Base-by-base conservation (phyloP, 2,888 invertebrate species). In the Allolobophora icterica region DNA sequence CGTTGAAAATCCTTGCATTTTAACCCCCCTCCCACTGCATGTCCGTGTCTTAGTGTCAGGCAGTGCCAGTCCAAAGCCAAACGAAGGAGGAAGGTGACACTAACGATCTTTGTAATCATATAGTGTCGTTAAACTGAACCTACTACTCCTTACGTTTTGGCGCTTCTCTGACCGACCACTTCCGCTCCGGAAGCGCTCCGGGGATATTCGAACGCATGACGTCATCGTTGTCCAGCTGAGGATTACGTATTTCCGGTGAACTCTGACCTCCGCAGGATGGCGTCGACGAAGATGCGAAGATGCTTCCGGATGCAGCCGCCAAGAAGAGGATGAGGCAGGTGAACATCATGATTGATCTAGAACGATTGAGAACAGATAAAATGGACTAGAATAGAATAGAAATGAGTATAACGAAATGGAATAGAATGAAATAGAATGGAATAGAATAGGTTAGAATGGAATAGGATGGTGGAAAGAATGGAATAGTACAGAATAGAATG, bases 301-400 rank as follows among this genome's bases (percentile, higher is more conserved):
- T n/a, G 71, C 71, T 71, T 71, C 71, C 71, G 71, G 71, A n/a
- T 71, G 71, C n/a, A 71, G 71, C 71, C 8, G 71, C n/a, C 71
- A 71, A 71, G 71, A 30, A 30, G n/a, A 71, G 11, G 71, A 71
- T 0, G 71, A 71, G 17, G n/a, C 15, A 17, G 17, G 8, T 5
- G 1, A 71, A 8, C 71, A n/a, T 30, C 71, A 17, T 17, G 30
- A 1, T 71, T 30, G n/a, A 5, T 71, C n/a, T 71, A n/a, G 3
- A n/a, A n/a, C 30, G 71, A n/a, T 8, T n/a, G 71, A 71, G n/a
- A n/a, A 71, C 0, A 71, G 71, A n/a, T n/a, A n/a, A n/a, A n/a
- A 71, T n/a, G n/a, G n/a, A n/a, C n/a, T n/a, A n/a, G n/a, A n/a
- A n/a, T n/a, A n/a, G n/a, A n/a, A n/a, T n/a, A n/a, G n/a, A n/a